Evolutionary conservation across 2,888 invertebrate genomes (phyloP).

Genomic region (Lepidochrysops patricia): DNA sequence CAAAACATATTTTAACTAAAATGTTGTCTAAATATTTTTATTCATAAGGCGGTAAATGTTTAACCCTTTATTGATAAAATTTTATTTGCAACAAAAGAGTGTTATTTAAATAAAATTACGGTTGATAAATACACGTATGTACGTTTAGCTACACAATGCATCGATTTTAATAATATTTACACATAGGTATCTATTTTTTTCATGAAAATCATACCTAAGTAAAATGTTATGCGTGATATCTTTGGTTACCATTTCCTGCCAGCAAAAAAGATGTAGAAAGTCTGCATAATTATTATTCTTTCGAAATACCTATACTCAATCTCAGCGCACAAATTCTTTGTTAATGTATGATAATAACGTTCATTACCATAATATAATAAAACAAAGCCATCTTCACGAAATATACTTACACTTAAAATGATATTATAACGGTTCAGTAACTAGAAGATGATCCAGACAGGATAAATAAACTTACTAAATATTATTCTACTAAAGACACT

Average conservation of each 20-base stretch:
- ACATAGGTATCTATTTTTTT: too few relatives aligned
- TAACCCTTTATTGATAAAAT: too few relatives aligned
- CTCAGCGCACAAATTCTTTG: neutral
- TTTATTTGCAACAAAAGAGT: too few relatives aligned
- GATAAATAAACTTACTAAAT: neutral
- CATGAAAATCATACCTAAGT: too few relatives aligned
- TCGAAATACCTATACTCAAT: neutral
- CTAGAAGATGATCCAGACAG: neutral
- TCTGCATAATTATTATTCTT: neutral
- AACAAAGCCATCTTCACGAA: neutral
- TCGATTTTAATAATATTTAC: too few relatives aligned
- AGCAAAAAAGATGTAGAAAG: neutral
- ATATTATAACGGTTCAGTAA: neutral
- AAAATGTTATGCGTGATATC: neutral
- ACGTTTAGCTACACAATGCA: too few relatives aligned
- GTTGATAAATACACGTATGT: too few relatives aligned
- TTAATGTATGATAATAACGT: slow-evolving; percentile 1
- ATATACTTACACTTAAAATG: neutral
- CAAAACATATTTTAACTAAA: too few relatives aligned
- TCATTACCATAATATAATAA: slow-evolving; percentile 1
- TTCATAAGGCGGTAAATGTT: too few relatives aligned
- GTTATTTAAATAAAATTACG: too few relatives aligned
- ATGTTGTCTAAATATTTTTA: too few relatives aligned
- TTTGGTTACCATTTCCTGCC: neutral
- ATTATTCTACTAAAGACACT: neutral